These are phyloP conservation scores for Hyposoter dolosus DNA, from an alignment of 2,888 invertebrate genomes.

Conservation along the genomic window DNA sequence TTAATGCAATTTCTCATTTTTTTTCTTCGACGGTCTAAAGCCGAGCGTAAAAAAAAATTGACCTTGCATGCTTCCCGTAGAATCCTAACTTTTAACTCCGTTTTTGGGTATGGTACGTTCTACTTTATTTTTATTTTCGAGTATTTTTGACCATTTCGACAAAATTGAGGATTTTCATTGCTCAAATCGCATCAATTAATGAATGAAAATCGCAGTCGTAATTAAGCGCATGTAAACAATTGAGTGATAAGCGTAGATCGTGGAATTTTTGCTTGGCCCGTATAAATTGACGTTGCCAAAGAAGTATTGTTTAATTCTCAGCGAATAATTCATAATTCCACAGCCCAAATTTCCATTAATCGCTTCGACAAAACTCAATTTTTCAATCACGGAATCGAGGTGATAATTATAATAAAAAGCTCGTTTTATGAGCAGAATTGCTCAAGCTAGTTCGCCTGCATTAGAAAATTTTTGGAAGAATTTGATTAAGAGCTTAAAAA, in stretches of 20 bases:
- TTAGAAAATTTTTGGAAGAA: neutral
- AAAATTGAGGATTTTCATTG: neutral
- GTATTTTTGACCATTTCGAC: neutral
- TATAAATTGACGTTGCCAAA: neutral
- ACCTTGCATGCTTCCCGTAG: conserved; percentile 80
- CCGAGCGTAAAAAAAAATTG: conserved; percentile 79
- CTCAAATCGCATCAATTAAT: neutral
- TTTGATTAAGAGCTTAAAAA: neutral
- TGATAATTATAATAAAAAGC: neutral
- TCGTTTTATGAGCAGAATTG: neutral
- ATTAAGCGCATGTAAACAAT: neutral
- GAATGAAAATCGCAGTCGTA: neutral
- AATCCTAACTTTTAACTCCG: conserved; percentile 78
- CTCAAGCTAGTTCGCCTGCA: neutral
- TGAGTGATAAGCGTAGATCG: neutral
- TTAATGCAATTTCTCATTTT: conserved; percentile 19
- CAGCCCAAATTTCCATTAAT: neutral
- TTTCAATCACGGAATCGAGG: neutral
- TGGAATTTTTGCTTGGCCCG: neutral
- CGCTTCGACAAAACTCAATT: neutral
- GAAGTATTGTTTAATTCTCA: neutral
- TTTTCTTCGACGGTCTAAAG: conserved; percentile 65
- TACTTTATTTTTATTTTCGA: conserved; percentile 60
- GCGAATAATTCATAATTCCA: neutral
- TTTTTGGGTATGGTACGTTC: conserved; percentile 73